Conservation (phyloP, 2,888 invertebrate species). For the Clostera curtula region DNA sequence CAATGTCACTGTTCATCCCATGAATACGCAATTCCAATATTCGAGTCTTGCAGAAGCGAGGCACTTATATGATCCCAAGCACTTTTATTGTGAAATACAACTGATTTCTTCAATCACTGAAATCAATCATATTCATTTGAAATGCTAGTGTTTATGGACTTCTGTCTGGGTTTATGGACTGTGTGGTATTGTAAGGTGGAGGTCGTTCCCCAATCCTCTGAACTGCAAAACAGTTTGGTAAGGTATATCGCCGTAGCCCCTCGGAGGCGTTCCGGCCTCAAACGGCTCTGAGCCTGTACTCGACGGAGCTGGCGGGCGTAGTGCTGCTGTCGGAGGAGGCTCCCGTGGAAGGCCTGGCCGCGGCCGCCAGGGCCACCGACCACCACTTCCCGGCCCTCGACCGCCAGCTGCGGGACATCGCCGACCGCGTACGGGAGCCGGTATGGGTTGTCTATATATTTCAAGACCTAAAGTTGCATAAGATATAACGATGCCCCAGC, state of each 20-base stretch:
- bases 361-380: conserved; percentile 78
- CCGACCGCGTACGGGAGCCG: conserved; percentile 72
- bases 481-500: no score
- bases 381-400: conserved; percentile 91
- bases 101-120: no score
- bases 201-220: not conserved
- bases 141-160: no score
- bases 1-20: no score
- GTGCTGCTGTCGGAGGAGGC: conserved; percentile 84
- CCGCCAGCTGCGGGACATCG: conserved; percentile 82
- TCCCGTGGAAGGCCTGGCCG: conserved; percentile 73
- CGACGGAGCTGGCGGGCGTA: conserved; percentile 89
- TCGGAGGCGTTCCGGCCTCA: conserved; percentile 84
- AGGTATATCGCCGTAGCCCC: conserved; percentile 13
- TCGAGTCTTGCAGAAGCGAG: no score
- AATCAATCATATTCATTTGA: no score
- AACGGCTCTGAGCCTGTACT: conserved; percentile 95
- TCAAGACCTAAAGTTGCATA: no score
- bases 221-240: not conserved
- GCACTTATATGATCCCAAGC: no score
- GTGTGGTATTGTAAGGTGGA: no score
- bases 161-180: no score
- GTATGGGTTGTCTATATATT: conserved; percentile 42
- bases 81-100: no score
- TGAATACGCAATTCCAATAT: no score